Evolutionary conservation across 2,797 vertebrate genomes (phyloP), one percentile per base, ranked within the genome.

Genomic region (Mormyrops attenuatus): DNA sequence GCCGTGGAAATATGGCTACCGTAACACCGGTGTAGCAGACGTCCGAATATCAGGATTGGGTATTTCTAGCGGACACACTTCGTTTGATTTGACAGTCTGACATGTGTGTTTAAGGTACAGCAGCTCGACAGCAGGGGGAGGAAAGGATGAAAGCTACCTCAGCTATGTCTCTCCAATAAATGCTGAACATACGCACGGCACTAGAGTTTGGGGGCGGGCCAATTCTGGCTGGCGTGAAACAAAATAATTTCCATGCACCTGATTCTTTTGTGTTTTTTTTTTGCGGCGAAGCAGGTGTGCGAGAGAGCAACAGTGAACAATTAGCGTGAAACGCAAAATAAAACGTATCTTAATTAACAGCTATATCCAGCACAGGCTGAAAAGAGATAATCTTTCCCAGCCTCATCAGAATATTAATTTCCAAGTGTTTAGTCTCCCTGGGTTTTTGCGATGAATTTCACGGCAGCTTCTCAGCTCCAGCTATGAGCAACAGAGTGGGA

Each of bases 1-100:
- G 96, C 94, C 52, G 89, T 90, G 88, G 96, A 93, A 95, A 92
- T 94, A 92, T 91, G 93, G 92, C 92, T 90, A 89, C 91, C 94
- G 93, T 91, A 95, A 93, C 94, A 94, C 90, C 90, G 80, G 89
- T 89, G 88, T 69, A 91, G 91, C 93, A 91, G 94, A 94, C 92
- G 90, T 93, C 92, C 91, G 91, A 93, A 93, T 87, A 57, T n/a
- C 53, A 20, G 47, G 41, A 88, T 63, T 47, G 8, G n/a, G 53
- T 5, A 34, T 41, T 34, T 22, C 41, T 9, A 15, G 15, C 11
- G 20, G 13, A 66, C 8, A 63, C 7, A 63, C 38, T 30, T 88
- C 6, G 20, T 41, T 15, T 20, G 7, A n/a, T 66, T 49, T 49
- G 57, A 63, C 6, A 17, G 11, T 34, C 85, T 41, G 85, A 88